Percentiles rank a stretch among this genome's conserved stretches.
Conservation (phyloP, 2,113 vertebrate species). For the Meleagris gallopavo region DNA sequence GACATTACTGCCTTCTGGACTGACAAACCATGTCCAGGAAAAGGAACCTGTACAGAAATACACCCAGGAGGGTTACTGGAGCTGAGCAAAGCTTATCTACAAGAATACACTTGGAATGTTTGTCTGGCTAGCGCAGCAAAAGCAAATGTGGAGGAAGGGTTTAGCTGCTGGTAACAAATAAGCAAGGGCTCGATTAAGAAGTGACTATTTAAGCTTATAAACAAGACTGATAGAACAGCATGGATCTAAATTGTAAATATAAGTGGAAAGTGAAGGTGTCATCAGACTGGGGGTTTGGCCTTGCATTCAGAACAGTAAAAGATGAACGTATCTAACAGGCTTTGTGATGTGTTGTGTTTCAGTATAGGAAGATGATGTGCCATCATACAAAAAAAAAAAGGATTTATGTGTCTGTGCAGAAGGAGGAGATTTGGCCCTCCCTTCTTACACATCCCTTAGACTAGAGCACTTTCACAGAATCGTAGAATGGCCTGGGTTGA, state of each 20-base stretch:
- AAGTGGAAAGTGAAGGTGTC: neutral
- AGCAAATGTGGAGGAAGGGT: neutral
- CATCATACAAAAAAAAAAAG: neutral
- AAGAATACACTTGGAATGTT: neutral
- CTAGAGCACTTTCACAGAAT: neutral
- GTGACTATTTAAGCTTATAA: neutral
- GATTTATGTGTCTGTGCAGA: neutral
- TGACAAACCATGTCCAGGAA: neutral
- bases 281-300: fast-evolving
- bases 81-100: neutral
- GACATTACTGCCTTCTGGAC: neutral
- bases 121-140: neutral
- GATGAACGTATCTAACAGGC: neutral
- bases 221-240: neutral
- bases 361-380: neutral
- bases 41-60: neutral
- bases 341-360: neutral
- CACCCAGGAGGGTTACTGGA: neutral
- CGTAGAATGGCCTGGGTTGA: no score
- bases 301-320: neutral
- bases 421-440: neutral
- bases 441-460: neutral
- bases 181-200: neutral
- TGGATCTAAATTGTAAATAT: neutral
- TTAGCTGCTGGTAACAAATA: neutral